Evolutionary conservation across 2,888 invertebrate genomes (phyloP), one percentile per base, ranked within the genome.

Genomic region (Cantharis rustica): DNA sequence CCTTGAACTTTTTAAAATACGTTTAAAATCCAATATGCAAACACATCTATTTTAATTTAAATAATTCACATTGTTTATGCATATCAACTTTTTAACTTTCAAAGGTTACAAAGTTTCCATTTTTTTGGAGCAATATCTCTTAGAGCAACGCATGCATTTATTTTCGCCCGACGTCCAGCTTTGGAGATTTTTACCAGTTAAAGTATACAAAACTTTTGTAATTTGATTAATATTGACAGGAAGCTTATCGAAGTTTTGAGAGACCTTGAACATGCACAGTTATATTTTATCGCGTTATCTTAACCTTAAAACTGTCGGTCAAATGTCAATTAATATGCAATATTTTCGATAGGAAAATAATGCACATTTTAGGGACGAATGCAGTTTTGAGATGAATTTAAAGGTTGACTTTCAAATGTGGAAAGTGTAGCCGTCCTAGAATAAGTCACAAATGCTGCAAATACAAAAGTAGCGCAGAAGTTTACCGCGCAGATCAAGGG

Each of bases 1-100:
- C 73, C 73, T 73, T 73, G 73, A 73, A 73, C 73, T 73, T 73
- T 73, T 23, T 68, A 23, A 68, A 27, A 26, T 62, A 73, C 62
- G 61, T 69, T 72, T 69, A 17, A 47, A 62, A 72, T 61, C 31
- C 68, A 16, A 69, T 73, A 73, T 73, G 68, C 68, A 68, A 73
- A 73, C 61, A 73, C 61, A 66, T 72, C 66, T 47, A 64, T 27
- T 27, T 66, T 66, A 72, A 71, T 47, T 47, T 47, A n/a, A 47
- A 47, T 47, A 47, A n/a, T 47, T n/a, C 13, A 47, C 47, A 47
- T 47, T 47, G 47, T 47, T 47, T 47, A 47, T 47, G 47, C 47
- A 47, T 47, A 47, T 47, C 47, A n/a, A 47, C n/a, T n/a, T 47
- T 47, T 47, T 47, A 47, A 47, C 47, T 47, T 47, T 47, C 47